phyloP scores from a whole-genome alignment of 2,888 invertebrate genomes.

The Brachyopa scutellaris region DNA sequence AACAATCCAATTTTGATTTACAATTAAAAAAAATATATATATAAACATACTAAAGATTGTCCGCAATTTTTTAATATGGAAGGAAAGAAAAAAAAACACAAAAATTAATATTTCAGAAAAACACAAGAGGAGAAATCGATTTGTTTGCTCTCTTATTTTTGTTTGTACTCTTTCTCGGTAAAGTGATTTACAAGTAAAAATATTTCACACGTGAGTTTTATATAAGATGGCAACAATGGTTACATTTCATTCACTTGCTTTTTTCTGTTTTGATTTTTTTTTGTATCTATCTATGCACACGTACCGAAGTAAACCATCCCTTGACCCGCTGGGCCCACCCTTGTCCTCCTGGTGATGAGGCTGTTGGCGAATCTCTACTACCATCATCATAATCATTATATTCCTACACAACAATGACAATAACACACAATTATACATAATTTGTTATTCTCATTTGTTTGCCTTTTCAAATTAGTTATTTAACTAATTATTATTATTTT shows the following conservation, averaged over 20 bases:
- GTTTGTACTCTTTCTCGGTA: slow-evolving; percentile 15
- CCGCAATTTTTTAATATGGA: slow-evolving; percentile 21
- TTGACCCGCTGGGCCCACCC: slow-evolving; percentile 89
- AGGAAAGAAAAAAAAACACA: slow-evolving; percentile 75
- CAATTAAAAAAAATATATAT: slow-evolving; percentile 53
- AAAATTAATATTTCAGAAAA: slow-evolving; percentile 71
- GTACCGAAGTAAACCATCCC: slow-evolving; percentile 88
- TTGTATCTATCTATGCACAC: slow-evolving; percentile 80
- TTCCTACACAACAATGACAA: slow-evolving; percentile 78
- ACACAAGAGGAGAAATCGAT: slow-evolving; percentile 64
- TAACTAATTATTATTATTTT: slow-evolving; percentile 27
- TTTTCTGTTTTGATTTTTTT: slow-evolving; percentile 62
- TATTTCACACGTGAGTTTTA: slow-evolving; percentile 10
- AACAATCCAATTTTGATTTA: slow-evolving; percentile 65
- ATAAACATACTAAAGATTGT: slow-evolving; percentile 40
- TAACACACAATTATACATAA: slow-evolving; percentile 66
- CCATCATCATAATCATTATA: slow-evolving; percentile 81
- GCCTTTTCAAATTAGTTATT: slow-evolving; percentile 51
- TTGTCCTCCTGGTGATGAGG: slow-evolving; percentile 83
- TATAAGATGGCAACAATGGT: slow-evolving; percentile 60
- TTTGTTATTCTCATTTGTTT: slow-evolving; percentile 54
- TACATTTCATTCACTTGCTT: slow-evolving; percentile 60
- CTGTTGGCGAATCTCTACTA: slow-evolving; percentile 80
- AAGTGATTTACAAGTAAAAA: slow-evolving; percentile 14
- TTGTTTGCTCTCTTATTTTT: slow-evolving; percentile 80